Conservation (phyloP, 2,113 vertebrate genomes). For the Ciconia maguari region DNA sequence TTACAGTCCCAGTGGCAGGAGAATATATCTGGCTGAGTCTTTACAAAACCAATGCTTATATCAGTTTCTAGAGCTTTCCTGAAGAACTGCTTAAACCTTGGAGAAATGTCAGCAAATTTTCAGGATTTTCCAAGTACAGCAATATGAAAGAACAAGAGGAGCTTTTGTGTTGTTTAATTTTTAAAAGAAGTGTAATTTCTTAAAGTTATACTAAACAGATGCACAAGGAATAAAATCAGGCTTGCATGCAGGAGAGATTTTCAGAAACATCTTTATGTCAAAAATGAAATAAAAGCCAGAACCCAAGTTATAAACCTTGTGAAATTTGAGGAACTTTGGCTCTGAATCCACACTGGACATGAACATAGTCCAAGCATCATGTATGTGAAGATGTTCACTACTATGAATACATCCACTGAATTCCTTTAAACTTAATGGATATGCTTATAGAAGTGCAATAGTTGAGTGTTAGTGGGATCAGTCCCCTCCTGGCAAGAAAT, state of each 20-base stretch:
- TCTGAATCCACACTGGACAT: background rate
- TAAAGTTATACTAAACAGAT: background rate
- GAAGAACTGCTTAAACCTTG: background rate
- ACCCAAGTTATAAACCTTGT: background rate
- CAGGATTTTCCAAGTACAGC: background rate
- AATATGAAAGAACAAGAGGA: background rate
- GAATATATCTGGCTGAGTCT: background rate
- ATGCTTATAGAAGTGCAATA: background rate
- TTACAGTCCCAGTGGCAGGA: background rate
- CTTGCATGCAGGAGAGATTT: background rate
- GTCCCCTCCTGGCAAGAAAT: constrained; percentile 15
- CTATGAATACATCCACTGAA: background rate
- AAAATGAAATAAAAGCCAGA: background rate
- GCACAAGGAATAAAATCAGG: background rate
- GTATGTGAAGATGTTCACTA: background rate
- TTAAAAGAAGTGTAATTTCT: background rate
- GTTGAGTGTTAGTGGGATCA: background rate
- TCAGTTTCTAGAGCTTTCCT: background rate
- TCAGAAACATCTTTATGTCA: background rate
- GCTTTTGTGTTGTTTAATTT: background rate
- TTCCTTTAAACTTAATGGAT: background rate
- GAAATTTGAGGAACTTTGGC: background rate
- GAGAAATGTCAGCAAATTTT: background rate
- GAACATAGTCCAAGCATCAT: background rate
- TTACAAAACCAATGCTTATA: background rate